Percentiles rank a stretch among this genome's conserved stretches.
These are phyloP conservation scores for Lapara coniferarum DNA, from an alignment of 2,888 invertebrate species.

Conservation along the genomic window DNA sequence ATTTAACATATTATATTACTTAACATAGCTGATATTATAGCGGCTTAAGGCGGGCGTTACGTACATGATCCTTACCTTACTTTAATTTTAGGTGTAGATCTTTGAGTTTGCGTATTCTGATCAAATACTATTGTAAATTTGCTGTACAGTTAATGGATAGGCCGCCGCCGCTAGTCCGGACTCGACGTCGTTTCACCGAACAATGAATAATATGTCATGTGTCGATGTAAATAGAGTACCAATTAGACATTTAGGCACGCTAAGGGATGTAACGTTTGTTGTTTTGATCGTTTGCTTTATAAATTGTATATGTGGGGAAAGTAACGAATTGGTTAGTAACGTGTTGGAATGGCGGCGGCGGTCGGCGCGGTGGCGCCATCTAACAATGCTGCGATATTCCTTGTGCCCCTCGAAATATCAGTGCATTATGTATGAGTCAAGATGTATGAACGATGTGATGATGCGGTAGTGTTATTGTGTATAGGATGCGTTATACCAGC, in stretches of 20 bases:
- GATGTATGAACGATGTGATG: constrained; percentile 67
- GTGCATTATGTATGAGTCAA: constrained; percentile 79
- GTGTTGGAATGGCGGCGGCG: constrained; percentile 56
- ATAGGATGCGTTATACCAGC: constrained; percentile 78
- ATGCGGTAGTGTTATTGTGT: constrained; percentile 78
- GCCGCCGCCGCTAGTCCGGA: constrained; percentile 61
- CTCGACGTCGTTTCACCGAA: constrained; percentile 66
- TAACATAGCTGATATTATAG: constrained; percentile 79
- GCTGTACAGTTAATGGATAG: constrained; percentile 69
- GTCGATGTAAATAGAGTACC: constrained; percentile 80
- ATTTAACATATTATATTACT: constrained; percentile 70
- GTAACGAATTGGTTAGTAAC: constrained; percentile 40
- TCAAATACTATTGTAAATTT: constrained; percentile 81
- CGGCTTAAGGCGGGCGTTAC: constrained; percentile 79
- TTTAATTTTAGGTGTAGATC: constrained; percentile 74
- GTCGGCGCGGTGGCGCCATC: constrained; percentile 51
- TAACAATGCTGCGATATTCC: constrained; percentile 81
- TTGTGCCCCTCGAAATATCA: constrained; percentile 81
- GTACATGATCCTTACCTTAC: constrained; percentile 71
- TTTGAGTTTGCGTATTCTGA: constrained; percentile 80
- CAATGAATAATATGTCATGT: constrained; percentile 75
- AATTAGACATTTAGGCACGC: constrained; percentile 74
- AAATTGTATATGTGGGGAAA: constrained; percentile 58
- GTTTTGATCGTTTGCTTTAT: constrained; percentile 67
- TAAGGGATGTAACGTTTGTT: constrained; percentile 77